These are phyloP conservation scores for Theretra japonica DNA, from an alignment of 2,888 invertebrate species.

Conservation along the genomic window DNA sequence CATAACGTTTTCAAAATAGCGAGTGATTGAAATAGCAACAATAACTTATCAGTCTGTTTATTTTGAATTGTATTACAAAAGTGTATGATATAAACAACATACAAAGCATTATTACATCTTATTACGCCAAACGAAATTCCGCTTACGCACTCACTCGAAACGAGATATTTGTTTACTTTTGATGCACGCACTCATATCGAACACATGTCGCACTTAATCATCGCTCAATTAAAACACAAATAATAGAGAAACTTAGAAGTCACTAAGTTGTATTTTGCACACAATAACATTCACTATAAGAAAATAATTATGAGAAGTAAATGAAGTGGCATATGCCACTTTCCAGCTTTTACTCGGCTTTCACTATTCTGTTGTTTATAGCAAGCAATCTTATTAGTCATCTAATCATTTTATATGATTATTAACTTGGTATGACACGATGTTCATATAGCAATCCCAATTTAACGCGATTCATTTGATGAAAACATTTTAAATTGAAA, in stretches of 20 bases:
- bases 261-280: neutral
- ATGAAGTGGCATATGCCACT: slow-evolving; percentile 15
- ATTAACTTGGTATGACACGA: neutral
- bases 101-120: neutral
- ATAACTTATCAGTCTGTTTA: neutral
- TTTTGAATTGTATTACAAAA: neutral
- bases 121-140: neutral
- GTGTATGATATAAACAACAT: neutral
- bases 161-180: neutral
- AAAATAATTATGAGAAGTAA: slow-evolving; percentile 27
- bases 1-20: slow-evolving; percentile 1
- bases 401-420: neutral
- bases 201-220: neutral
- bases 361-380: slow-evolving; percentile 24
- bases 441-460: neutral
- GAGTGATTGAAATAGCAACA: neutral
- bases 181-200: neutral
- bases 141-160: neutral
- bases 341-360: slow-evolving; percentile 28
- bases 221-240: neutral
- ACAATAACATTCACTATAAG: slow-evolving; percentile 25
- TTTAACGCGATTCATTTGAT: too few species aligned
- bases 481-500: too few species aligned
- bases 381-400: neutral
- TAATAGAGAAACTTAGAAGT: slow-evolving; percentile 5